Conservation (phyloP, 2,113 vertebrate genomes). For the Cricetomys ansorgei region DNA sequence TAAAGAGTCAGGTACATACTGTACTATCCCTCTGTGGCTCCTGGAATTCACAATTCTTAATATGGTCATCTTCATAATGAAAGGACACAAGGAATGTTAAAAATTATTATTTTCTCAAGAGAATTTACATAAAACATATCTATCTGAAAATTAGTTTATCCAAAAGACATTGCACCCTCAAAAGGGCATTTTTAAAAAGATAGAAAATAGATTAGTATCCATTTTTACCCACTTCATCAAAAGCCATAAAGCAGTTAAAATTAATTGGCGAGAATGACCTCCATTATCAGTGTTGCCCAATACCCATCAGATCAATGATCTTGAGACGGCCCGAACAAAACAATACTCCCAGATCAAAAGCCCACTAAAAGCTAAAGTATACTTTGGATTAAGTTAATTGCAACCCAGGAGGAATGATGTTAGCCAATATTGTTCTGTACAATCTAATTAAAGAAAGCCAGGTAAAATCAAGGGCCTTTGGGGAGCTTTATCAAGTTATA, state of each 20-base stretch:
- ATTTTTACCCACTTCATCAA: background rate
- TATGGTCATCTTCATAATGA: background rate
- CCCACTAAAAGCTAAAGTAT: background rate
- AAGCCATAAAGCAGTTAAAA: constrained; percentile 26
- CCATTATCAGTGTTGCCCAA: background rate
- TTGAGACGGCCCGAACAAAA: constrained; percentile 1
- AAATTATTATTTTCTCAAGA: background rate
- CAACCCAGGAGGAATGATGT: background rate
- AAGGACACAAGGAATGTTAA: background rate
- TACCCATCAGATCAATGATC: constrained; percentile 17
- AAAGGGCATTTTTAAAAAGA: background rate
- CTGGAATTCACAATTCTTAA: background rate
- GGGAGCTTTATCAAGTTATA: constrained; percentile 7
- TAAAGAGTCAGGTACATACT: background rate
- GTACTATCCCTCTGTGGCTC: too few relatives aligned
- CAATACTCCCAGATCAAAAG: constrained; percentile 36
- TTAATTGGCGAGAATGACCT: constrained; percentile 46
- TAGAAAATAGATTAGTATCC: background rate
- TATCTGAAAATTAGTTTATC: constrained; percentile 21
- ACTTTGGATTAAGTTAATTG: constrained; percentile 63
- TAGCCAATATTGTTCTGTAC: background rate
- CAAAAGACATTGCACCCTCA: background rate
- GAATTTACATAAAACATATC: background rate
- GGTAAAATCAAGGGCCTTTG: background rate
- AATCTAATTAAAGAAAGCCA: constrained; percentile 23